Conservation (phyloP, 2,113 vertebrate genomes). For the Peromyscus californicus region DNA sequence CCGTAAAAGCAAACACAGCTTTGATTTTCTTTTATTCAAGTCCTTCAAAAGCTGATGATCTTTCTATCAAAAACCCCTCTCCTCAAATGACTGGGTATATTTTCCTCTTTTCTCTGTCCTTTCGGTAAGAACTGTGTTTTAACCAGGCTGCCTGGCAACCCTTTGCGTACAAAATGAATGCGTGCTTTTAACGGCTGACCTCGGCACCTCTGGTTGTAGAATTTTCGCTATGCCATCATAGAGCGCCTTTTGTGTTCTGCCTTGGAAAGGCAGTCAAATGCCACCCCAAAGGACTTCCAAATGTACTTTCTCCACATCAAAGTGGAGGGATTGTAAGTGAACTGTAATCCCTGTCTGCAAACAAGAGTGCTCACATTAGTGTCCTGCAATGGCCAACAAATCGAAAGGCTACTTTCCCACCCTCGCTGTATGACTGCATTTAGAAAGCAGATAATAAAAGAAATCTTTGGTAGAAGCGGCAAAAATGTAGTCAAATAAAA, state of each 20-base stretch:
- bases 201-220: constrained; percentile 49
- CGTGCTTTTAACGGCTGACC: constrained; percentile 79
- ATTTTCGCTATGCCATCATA: constrained; percentile 71
- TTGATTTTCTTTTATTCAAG: constrained; percentile 71
- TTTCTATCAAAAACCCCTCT: constrained; percentile 66
- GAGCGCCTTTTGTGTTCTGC: constrained; percentile 75
- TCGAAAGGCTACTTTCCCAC: not conserved
- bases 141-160: constrained; percentile 78
- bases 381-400: constrained; percentile 6
- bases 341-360: constrained; percentile 36
- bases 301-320: constrained; percentile 72
- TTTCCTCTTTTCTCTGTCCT: constrained; percentile 60
- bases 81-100: constrained; percentile 73
- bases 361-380: constrained; percentile 56
- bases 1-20: constrained; percentile 60
- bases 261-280: constrained; percentile 4
- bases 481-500: constrained; percentile 68
- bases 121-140: constrained; percentile 59
- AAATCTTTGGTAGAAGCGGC: constrained; percentile 58
- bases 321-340: constrained; percentile 65
- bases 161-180: constrained; percentile 74
- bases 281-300: constrained; percentile 74
- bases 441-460: constrained; percentile 59
- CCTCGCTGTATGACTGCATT: not conserved
- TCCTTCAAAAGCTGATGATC: constrained; percentile 71